phyloP scores from a whole-genome alignment of 64 coral and sea anemone genomes.

The Montipora cactus region DNA sequence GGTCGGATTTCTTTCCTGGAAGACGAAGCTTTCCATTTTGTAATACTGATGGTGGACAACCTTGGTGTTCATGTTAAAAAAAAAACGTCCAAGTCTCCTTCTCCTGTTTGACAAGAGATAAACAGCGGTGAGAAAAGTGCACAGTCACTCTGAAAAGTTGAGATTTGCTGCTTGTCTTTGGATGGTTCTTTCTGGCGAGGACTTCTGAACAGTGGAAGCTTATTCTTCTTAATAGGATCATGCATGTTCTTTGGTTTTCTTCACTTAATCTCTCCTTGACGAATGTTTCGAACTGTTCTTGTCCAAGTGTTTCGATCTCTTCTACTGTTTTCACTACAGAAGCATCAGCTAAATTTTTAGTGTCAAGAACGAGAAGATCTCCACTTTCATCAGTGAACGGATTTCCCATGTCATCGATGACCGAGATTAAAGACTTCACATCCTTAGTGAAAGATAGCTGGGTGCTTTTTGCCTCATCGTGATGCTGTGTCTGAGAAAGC shows the following conservation, averaged over 20 bases:
- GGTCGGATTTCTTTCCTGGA: too few relatives aligned
- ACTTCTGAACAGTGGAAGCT: too few relatives aligned
- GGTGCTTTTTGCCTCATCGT: neutral
- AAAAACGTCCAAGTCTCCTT: neutral
- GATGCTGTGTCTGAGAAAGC: neutral
- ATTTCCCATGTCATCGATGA: too few relatives aligned
- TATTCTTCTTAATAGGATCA: too few relatives aligned
- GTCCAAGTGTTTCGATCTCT: neutral
- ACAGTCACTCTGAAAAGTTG: slow-evolving; percentile 12
- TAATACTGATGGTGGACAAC: too few relatives aligned
- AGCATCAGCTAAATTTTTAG: neutral
- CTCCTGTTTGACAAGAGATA: slow-evolving; percentile 67
- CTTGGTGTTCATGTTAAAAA: too few relatives aligned
- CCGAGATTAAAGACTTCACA: too few relatives aligned
- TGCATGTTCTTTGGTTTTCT: too few relatives aligned
- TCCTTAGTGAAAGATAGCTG: neutral
- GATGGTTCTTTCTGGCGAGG: too few relatives aligned
- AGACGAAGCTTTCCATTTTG: too few relatives aligned
- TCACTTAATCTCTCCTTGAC: too few relatives aligned
- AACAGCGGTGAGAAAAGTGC: neutral
- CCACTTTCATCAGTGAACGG: neutral
- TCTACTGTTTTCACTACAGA: neutral
- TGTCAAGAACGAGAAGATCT: neutral
- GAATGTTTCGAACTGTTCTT: neutral
- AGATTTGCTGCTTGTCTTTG: too few relatives aligned